Evolutionary conservation across 2,113 vertebrate genomes (phyloP).

Genomic region (Sebastes schlegelii): DNA sequence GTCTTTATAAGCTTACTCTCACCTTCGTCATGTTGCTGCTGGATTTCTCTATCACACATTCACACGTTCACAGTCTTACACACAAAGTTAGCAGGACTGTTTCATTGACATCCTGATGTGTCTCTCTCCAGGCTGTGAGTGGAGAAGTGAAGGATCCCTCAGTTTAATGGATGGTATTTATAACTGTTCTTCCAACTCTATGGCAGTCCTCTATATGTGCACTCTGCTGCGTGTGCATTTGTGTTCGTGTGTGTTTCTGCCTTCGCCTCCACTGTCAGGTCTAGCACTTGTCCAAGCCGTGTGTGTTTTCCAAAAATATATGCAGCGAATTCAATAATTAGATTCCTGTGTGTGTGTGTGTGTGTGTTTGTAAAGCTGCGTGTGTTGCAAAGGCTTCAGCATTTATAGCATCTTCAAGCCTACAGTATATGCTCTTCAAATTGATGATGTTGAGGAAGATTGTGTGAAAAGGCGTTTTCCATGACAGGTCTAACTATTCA

Average conservation of each 20-base stretch:
- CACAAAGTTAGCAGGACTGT: constrained; percentile 40
- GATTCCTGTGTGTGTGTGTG: constrained; percentile 22
- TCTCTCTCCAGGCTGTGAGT: constrained; percentile 81
- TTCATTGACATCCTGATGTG: constrained; percentile 70
- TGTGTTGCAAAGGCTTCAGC: constrained; percentile 31
- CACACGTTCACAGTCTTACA: constrained; percentile 19
- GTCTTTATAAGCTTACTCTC: constrained; percentile 20
- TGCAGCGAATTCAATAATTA: constrained; percentile 14
- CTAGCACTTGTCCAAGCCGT: constrained; percentile 26
- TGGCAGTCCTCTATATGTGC: constrained; percentile 60
- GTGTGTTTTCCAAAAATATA: constrained; percentile 35
- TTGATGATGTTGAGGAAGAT: not conserved
- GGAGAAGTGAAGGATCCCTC: constrained; percentile 73
- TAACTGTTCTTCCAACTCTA: constrained; percentile 67
- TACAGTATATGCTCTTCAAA: not conserved
- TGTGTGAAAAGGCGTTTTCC: constrained; percentile 6
- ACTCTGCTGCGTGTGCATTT: constrained; percentile 59
- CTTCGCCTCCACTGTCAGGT: constrained; percentile 47
- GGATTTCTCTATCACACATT: constrained; percentile 23
- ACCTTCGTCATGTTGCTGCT: constrained; percentile 9
- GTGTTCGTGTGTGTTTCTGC: constrained; percentile 42
- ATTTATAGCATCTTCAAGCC: constrained; percentile 11
- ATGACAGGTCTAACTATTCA: constrained; percentile 29
- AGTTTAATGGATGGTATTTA: constrained; percentile 82
- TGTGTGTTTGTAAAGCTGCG: constrained; percentile 32